Conservation (phyloP, 2,113 vertebrate genomes). For the Machaerirhynchus nigripectus region DNA sequence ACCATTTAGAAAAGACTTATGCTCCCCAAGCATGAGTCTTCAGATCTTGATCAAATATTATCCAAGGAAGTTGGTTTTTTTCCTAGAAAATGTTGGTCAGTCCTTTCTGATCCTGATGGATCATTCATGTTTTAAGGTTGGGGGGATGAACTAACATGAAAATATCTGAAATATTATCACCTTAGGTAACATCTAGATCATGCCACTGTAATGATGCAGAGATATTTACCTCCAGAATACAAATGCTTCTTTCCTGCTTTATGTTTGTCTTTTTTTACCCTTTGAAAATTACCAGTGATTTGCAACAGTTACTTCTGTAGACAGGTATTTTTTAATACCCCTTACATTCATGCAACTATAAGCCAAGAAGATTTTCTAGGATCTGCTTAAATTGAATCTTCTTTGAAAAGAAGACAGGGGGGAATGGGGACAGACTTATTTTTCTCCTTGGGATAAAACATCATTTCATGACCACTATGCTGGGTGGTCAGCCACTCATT, state of each 20-base stretch:
- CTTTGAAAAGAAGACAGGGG: background rate
- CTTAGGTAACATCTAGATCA: background rate
- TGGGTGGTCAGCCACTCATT: background rate
- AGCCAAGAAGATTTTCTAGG: background rate
- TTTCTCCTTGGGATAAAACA: background rate
- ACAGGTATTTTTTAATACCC: background rate
- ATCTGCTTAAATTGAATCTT: background rate
- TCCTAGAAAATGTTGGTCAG: background rate
- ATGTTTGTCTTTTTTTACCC: background rate
- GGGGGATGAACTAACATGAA: background rate
- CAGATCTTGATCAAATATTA: background rate
- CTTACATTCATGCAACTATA: background rate
- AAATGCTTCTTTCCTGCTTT: background rate
- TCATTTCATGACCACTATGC: background rate
- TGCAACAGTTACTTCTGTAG: background rate
- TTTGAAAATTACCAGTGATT: background rate
- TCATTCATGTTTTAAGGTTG: background rate
- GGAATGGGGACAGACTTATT: fast-evolving
- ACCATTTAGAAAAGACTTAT: background rate
- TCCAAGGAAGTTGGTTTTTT: background rate
- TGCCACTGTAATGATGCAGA: background rate
- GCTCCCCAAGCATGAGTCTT: background rate
- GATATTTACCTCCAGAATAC: background rate
- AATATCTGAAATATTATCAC: background rate
- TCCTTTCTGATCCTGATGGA: background rate